These are phyloP conservation scores for Myopa tessellatipennis DNA, from an alignment of 2,888 invertebrate genomes.

Conservation along the genomic window DNA sequence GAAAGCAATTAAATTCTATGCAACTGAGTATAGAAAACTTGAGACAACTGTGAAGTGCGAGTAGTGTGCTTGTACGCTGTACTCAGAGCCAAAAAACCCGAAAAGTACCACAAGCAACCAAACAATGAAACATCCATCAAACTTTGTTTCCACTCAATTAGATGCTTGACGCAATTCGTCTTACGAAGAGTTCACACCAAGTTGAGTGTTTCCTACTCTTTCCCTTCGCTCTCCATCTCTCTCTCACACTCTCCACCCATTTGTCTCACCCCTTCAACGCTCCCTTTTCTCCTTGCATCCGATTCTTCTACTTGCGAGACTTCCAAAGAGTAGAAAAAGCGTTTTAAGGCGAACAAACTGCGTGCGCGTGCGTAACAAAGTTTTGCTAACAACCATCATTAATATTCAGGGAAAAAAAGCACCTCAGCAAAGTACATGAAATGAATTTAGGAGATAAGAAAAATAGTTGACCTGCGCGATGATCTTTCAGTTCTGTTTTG, in stretches of 20 bases:
- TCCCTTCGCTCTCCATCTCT: background rate
- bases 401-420: background rate
- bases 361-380: background rate
- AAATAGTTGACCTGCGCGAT: conserved; percentile 14
- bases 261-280: too few relatives aligned
- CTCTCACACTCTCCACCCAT: too few relatives aligned
- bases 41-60: background rate
- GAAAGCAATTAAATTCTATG: background rate
- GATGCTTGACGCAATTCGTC: conserved; percentile 34
- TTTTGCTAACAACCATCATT: conserved; percentile 14
- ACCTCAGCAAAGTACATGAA: background rate
- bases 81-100: background rate
- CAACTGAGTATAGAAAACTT: background rate
- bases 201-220: background rate
- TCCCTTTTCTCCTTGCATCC: background rate
- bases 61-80: background rate
- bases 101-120: background rate
- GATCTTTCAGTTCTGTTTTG: background rate
- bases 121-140: conserved; percentile 29
- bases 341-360: background rate
- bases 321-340: too few relatives aligned
- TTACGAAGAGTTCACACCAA: conserved; percentile 3
- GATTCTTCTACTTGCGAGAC: background rate
- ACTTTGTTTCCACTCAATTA: conserved; percentile 38
- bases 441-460: background rate